Evolutionary conservation across 2,113 vertebrate species (phyloP), one percentile per base, ranked within the genome.

Genomic region (Ceuthmochares aereus): DNA sequence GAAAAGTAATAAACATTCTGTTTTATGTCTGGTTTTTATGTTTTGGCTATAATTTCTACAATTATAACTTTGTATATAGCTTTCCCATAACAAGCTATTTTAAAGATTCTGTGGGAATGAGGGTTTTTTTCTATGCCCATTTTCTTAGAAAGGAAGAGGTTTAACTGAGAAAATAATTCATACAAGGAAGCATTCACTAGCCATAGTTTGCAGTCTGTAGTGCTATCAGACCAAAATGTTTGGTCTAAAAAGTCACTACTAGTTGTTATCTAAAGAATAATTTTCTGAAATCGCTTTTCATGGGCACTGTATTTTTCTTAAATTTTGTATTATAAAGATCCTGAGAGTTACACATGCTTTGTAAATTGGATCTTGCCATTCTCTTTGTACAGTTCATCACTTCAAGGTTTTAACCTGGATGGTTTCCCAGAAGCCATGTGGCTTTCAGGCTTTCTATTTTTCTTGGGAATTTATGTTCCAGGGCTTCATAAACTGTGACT

Each of bases 81-180:
- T 91, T 97, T 89, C 78, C 73, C n/a, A 66, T 62, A 89, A 73
- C 37, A 69, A 77, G 43, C 40, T 81, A 51, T 84, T 97, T 93
- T 84, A 81, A 90, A 85, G 36, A 74, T 69, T 14, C 49, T 77
- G 29, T 89, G 55, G 37, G 54, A 91, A 52, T 34, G 12, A 34
- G 2, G 64, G 93, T 96, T 83, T 85, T 51, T 63, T 94, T 89
- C 52, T 89, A 36, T 92, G 83, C 5, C 9, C 6, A 4, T 84
- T 90, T 92, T 90, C 47, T 92, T 79, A 88, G 70, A 69, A 91
- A 80, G 51, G 42, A 93, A 74, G 67, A 93, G 21, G 21, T 95
- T 95, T 87, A 79, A 92, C n/a, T 84, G 60, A 95, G 25, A 91
- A 93, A 63, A 59, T 95, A 92, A 89, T 95, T 95, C 97, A 77